Evolutionary conservation across 1,140 invertebrate genomes (phyloP).

Genomic region (Drosophila tristis): DNA sequence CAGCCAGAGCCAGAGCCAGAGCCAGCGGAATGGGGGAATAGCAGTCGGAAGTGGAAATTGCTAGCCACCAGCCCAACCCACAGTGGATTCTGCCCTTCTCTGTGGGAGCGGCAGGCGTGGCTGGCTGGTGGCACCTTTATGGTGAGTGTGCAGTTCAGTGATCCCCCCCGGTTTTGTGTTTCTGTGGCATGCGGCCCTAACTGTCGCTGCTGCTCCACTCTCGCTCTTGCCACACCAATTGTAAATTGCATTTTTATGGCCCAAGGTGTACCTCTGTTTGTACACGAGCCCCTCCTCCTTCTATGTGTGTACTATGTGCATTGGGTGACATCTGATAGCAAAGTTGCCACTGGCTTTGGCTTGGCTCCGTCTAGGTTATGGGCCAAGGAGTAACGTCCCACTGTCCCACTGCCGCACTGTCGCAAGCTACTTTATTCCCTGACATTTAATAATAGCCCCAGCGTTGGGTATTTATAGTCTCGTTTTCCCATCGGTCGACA

Average conservation of each 20-base stretch:
- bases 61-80: slow-evolving; percentile 21
- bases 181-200: slow-evolving; percentile 39
- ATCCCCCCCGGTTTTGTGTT: slow-evolving; percentile 41
- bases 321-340: slow-evolving; percentile 69
- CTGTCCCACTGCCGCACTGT: too few relatives aligned
- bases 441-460: slow-evolving; percentile 52
- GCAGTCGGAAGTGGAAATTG: slow-evolving; percentile 53
- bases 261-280: slow-evolving; percentile 27
- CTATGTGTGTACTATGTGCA: slow-evolving; percentile 38
- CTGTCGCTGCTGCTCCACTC: slow-evolving; percentile 1
- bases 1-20: neutral
- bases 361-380: slow-evolving; percentile 7
- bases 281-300: slow-evolving; percentile 7
- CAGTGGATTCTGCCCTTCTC: slow-evolving; percentile 16
- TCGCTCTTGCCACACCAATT: slow-evolving; percentile 39
- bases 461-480: slow-evolving; percentile 51
- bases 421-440: slow-evolving; percentile 13
- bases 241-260: slow-evolving; percentile 78
- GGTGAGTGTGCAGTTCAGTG: slow-evolving; percentile 37
- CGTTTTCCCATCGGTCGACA: too few relatives aligned
- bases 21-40: slow-evolving; percentile 8
- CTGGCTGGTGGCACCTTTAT: slow-evolving; percentile 32
- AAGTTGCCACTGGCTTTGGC: slow-evolving; percentile 10
- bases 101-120: slow-evolving; percentile 19
- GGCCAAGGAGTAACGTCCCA: slow-evolving; percentile 4